A percentile compares a stretch with the other conserved stretches of the same genome.
These are phyloP conservation scores for Rafetus swinhoei DNA, from an alignment of 2,113 vertebrate species.

Conservation along the genomic window DNA sequence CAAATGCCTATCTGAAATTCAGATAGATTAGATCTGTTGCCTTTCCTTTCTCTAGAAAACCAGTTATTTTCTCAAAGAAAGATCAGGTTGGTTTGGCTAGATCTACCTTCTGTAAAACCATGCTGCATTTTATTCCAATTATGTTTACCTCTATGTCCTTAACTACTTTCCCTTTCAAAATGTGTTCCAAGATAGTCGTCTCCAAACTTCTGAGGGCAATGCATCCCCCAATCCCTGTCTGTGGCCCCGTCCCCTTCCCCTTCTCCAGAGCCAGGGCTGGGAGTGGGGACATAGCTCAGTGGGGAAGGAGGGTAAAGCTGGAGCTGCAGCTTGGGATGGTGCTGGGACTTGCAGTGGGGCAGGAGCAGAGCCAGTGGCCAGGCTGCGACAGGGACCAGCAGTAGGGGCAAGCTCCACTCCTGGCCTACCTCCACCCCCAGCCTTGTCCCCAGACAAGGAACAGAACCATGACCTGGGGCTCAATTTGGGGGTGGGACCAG, in stretches of 20 bases:
- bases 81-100: not conserved
- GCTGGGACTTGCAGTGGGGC: no score
- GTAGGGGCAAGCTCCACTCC: not conserved
- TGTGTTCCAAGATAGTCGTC: not conserved
- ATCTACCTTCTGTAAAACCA: not conserved
- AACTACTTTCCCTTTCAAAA: not conserved
- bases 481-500: constrained; percentile 17
- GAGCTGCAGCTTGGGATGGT: no score
- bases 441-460: not conserved
- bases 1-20: not conserved
- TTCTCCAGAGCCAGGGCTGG: no score
- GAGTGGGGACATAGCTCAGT: no score
- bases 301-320: no score
- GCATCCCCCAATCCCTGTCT: no score
- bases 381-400: no score
- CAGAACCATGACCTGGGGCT: not conserved
- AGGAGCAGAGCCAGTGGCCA: no score
- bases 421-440: constrained; percentile 1
- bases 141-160: not conserved
- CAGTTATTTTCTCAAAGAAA: not conserved
- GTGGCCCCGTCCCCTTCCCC: no score
- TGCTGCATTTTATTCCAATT: not conserved
- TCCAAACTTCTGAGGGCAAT: no score
- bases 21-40: not conserved
- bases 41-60: not conserved